These are phyloP conservation scores for Wiebesia pumilae DNA, from an alignment of 1,140 invertebrate species.

Conservation along the genomic window DNA sequence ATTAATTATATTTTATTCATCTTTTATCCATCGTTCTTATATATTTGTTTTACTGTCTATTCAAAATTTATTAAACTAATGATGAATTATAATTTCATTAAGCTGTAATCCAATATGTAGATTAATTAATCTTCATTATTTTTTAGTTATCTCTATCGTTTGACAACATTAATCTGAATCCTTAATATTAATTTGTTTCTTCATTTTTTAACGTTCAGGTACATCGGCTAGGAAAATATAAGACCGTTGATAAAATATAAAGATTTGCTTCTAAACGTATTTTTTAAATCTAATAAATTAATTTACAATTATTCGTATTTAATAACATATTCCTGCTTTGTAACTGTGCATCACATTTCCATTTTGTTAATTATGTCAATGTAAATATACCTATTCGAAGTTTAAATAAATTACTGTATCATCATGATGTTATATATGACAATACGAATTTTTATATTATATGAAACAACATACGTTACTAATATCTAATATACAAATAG, in stretches of 20 bases:
- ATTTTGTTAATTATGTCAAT: neutral
- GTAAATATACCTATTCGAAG: too few relatives aligned
- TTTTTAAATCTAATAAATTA: neutral
- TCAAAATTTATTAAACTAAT: neutral
- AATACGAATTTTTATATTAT: too few relatives aligned
- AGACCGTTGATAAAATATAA: neutral
- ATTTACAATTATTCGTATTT: too few relatives aligned
- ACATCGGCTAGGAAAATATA: neutral
- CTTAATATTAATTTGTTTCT: neutral
- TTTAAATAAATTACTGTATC: too few relatives aligned
- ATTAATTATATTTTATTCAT: neutral
- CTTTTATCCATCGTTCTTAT: neutral
- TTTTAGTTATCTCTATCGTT: neutral
- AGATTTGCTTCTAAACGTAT: neutral
- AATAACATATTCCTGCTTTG: neutral
- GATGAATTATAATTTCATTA: too few relatives aligned
- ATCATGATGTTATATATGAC: too few relatives aligned
- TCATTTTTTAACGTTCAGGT: slow-evolving; percentile 1
- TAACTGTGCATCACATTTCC: neutral
- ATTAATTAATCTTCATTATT: neutral
- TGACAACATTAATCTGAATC: neutral
- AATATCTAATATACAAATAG: neutral
- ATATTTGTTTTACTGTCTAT: slow-evolving; percentile 5
- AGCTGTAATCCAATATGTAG: too few relatives aligned
- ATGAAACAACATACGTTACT: neutral